Percentiles rank a stretch among this genome's conserved stretches.
These are phyloP conservation scores for Apocrypta bakeri DNA, from an alignment of 1,140 invertebrate genomes.

Conservation along the genomic window DNA sequence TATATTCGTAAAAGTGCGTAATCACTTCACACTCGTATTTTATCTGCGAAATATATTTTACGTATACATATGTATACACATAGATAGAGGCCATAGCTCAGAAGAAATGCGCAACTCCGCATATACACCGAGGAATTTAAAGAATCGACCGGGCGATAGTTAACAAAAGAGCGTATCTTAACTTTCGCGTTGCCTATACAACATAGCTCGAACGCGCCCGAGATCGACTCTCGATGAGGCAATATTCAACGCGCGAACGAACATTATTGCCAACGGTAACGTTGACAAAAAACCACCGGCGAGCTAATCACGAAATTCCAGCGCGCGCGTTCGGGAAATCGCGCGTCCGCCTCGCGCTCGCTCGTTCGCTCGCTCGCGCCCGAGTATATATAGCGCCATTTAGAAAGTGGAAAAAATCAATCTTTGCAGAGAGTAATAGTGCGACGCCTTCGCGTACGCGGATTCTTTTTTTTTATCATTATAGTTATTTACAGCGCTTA, in stretches of 20 bases:
- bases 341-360: constrained; percentile 17
- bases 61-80: too few species aligned
- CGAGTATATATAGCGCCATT: constrained; percentile 51
- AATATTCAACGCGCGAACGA: constrained; percentile 71
- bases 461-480: not conserved
- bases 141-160: constrained; percentile 8
- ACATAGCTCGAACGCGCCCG: too few species aligned
- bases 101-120: not conserved
- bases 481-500: not conserved
- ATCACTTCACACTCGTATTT: not conserved
- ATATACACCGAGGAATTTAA: constrained; percentile 10
- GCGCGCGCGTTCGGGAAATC: constrained; percentile 57
- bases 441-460: constrained; percentile 4
- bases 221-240: constrained; percentile 60
- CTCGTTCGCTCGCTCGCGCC: constrained; percentile 15
- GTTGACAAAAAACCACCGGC: constrained; percentile 59
- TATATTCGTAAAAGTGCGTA: too few species aligned
- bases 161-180: constrained; percentile 42
- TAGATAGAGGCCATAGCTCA: too few species aligned
- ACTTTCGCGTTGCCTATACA: constrained; percentile 18
- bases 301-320: constrained; percentile 67
- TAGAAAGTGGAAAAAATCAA: constrained; percentile 70
- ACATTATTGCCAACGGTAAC: constrained; percentile 67
- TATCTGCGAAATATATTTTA: too few species aligned
- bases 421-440: constrained; percentile 42